Base-by-base conservation (phyloP, 2,888 invertebrate genomes). In the Hemicrepidius hirtus region DNA sequence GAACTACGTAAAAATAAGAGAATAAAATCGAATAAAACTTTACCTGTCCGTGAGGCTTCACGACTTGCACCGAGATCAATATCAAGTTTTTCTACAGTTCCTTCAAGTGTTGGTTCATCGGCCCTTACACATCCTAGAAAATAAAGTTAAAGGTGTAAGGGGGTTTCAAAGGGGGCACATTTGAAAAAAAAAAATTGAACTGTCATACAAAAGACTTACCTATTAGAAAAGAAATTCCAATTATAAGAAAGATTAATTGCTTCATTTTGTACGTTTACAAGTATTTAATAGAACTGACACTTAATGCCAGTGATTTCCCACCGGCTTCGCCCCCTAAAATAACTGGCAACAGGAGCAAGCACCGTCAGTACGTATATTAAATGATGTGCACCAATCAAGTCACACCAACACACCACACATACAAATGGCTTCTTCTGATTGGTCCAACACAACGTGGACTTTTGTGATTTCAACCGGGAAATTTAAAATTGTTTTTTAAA, bases 21-120 rank as follows among this genome's bases (percentile, higher is more conserved):
- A 71, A 24, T 60, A 60, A 24, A 3, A 0, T 4, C 9, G 9
- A 28, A 21, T 68, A 67, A 49, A 75, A 81, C n/a, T n/a, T 84
- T 84, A 95, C 95, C 95, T 84, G 98, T 98, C 85, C 95, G 91
- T 7, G 97, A 97, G 72, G 91, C 96, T 86, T 97, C 96, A 76
- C 95, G 90, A 75, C 93, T 95, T 55, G 95, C 91, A 12, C 97
- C 97, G 68, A 97, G 87, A 85, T 97, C 95, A 35, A 91, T 88
- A 60, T 96, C 95, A 65, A 94, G 90, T 4, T 90, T 93, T 80
- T 91, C 90, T 57, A 89, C 86, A 44, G 87, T 87, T 41, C 86
- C 88, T 71, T 90, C 90, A 7, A 53, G 13, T 0, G 65, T 37
- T 12, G 57, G 28, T 16, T 68, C 60, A 1, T 85, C 79, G 7